Base-by-base conservation (phyloP, 2,113 vertebrate genomes). In the Dendropsophus ebraccatus region DNA sequence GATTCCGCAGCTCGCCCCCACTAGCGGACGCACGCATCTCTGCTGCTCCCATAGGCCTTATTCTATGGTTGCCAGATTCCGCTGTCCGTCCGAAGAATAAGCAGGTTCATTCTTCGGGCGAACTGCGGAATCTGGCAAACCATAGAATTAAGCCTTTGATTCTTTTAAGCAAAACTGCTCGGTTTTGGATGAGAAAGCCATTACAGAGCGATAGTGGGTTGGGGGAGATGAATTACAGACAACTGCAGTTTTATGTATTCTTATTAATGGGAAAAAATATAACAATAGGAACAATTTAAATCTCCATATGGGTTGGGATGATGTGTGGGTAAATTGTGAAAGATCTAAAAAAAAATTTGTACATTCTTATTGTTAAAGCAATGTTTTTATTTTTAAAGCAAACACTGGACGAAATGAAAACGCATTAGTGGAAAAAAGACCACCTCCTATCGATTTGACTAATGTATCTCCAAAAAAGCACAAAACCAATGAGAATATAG, bases 391-490 rank as follows among this genome's bases (percentile, higher is more conserved):
- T 13, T 69, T 19, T 89, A 47, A 90, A 91, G 88, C 56, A 35
- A 84, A 69, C 85, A 4, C 87, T 90, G 91, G 87, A 87, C 1
- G 74, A 21, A 92, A 60, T 85, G 87, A 90, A 83, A 87, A 70
- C 88, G 67, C 0, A 1, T 91, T 92, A 90, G 62, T 94, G 73
- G 90, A 81, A 84, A 96, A 96, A 89, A 89, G 88, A 81, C 88
- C 81, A 75, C 86, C 91, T 83, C 35, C 88, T 88, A 89, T 88
- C 83, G 93, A 95, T 69, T 90, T 90, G 25, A 87, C 85, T 52
- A 92, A 87, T 87, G 89, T 76, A 76, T 85, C 81, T 69, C 83
- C 86, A 69, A 95, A 97, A 92, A 95, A 93, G 89, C 72, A 89
- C 9, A 95, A 94, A 87, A 45, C 88, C 12, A 83, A 5, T 76